Percentiles rank a stretch among this genome's conserved stretches.
Evolutionary conservation across 2,888 invertebrate genomes (phyloP).

Genomic region (Fissipunctia ypsillon): DNA sequence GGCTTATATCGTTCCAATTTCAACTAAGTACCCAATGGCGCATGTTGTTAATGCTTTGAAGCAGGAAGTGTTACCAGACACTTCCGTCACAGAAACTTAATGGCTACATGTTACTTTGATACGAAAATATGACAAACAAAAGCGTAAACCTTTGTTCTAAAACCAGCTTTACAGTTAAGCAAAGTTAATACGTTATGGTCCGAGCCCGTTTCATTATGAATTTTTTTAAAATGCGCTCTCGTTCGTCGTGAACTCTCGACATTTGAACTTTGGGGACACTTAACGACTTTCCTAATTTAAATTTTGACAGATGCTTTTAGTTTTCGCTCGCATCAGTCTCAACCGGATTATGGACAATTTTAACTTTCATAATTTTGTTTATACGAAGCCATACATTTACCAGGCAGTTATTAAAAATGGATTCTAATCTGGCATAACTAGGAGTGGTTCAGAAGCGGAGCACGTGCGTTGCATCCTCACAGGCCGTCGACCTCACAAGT

Average conservation of each 20-base stretch:
- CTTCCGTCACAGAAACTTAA: constrained; percentile 47
- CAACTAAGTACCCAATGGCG: constrained; percentile 12
- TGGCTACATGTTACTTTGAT: constrained; percentile 34
- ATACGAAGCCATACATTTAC: not conserved
- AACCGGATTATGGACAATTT: not conserved
- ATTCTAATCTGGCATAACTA: constrained; percentile 30
- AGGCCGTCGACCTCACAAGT: constrained; percentile 63
- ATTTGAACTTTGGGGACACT: constrained; percentile 27
- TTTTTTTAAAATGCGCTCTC: not conserved
- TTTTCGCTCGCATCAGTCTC: constrained; percentile 1
- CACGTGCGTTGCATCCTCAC: constrained; percentile 59
- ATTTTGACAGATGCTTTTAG: constrained; percentile 32
- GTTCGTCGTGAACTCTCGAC: not conserved
- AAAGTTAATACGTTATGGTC: not conserved
- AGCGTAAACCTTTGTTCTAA: constrained; percentile 37
- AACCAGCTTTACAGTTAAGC: constrained; percentile 25
- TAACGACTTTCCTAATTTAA: constrained; percentile 34
- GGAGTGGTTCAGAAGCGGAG: constrained; percentile 47
- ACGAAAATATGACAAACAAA: constrained; percentile 35
- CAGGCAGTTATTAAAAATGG: constrained; percentile 30
- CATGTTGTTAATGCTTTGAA: constrained; percentile 19
- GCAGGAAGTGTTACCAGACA: constrained; percentile 44
- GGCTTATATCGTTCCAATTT: constrained; percentile 14
- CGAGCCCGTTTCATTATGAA: not conserved
- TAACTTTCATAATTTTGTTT: not conserved